Conservation (phyloP, 2,113 vertebrate species). For the Sceloporus tristichus region DNA sequence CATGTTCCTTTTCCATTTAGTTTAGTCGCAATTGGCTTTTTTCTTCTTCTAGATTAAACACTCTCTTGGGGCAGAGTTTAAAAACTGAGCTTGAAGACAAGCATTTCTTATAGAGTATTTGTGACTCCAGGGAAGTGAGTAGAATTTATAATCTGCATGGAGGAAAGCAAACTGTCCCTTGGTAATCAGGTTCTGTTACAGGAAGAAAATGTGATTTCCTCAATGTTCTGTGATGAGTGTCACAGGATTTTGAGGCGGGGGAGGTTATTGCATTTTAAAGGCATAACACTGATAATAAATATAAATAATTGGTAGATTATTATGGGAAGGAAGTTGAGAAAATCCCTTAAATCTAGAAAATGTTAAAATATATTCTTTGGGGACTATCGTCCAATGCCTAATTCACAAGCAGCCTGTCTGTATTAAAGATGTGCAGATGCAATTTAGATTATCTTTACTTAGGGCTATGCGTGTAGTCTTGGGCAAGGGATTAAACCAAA, state of each 20-base stretch:
- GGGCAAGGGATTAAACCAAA: background rate
- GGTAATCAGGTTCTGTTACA: background rate
- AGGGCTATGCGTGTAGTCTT: background rate
- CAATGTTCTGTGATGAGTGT: background rate
- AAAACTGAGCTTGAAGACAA: background rate
- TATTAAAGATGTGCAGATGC: background rate
- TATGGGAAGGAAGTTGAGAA: background rate
- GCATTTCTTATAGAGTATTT: slow-evolving; percentile 27
- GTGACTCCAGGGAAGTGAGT: background rate
- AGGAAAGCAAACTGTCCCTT: slow-evolving; percentile 14
- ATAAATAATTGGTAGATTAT: slow-evolving; percentile 18
- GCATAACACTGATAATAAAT: background rate
- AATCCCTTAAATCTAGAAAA: background rate
- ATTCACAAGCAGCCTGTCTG: background rate
- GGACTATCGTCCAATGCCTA: background rate
- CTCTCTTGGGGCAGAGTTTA: slow-evolving; percentile 11
- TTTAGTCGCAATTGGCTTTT: background rate
- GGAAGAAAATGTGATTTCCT: background rate
- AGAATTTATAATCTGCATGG: slow-evolving; percentile 26
- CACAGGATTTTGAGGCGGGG: background rate
- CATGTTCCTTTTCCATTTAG: slow-evolving; percentile 20
- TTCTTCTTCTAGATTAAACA: slow-evolving; percentile 1
- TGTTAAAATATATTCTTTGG: background rate
- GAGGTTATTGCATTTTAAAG: background rate
- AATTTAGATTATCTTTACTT: background rate